Evolutionary conservation across 2,797 vertebrate species (phyloP).

Genomic region (Enteromius mattozi): DNA sequence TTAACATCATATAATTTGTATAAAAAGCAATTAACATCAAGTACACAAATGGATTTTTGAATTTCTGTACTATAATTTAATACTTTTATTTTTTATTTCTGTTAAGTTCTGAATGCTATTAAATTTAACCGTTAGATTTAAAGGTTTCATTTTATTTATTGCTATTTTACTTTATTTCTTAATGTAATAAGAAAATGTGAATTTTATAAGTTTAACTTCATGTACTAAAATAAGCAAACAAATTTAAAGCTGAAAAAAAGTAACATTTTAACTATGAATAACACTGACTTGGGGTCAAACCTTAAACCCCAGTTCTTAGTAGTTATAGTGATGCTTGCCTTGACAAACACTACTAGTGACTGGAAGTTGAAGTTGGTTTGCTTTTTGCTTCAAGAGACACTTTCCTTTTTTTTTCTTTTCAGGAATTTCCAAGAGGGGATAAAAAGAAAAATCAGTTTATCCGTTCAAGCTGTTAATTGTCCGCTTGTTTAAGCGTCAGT

Average conservation of each 20-base stretch:
- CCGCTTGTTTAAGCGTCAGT: slow-evolving; percentile 44
- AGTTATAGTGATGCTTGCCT: neutral
- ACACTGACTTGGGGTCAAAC: neutral
- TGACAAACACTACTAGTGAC: neutral
- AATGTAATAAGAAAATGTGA: neutral
- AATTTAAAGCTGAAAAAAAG: neutral
- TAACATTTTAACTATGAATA: neutral
- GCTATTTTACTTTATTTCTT: neutral
- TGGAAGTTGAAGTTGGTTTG: neutral
- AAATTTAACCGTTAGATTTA: neutral
- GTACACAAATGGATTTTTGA: neutral
- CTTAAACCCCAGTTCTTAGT: neutral
- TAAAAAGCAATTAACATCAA: neutral
- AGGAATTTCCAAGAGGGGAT: neutral
- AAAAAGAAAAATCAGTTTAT: neutral
- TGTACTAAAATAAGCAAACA: neutral
- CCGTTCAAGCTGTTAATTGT: slow-evolving; percentile 46
- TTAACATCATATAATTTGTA: neutral
- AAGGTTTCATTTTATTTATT: neutral
- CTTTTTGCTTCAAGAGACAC: slow-evolving; percentile 7
- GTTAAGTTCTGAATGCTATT: neutral
- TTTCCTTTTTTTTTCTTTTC: neutral
- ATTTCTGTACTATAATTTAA: neutral
- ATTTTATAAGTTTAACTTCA: neutral
- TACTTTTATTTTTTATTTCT: neutral